phyloP scores from a whole-genome alignment of 2,113 vertebrate species.

The Anser cygnoides region DNA sequence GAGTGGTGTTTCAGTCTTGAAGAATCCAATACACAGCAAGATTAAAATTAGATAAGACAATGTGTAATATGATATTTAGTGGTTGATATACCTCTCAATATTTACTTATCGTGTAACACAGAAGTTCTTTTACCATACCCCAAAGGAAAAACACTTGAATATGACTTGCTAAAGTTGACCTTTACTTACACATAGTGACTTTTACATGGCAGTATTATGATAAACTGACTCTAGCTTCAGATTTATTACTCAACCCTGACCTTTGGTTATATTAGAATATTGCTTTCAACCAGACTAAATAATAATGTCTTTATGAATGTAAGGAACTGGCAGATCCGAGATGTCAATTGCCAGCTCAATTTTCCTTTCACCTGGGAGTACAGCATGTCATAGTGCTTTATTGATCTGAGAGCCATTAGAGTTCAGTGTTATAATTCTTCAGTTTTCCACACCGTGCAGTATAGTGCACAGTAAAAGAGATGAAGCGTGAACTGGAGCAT shows the following conservation, averaged over 20 bases:
- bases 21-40: neutral
- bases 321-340: conserved; percentile 51
- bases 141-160: conserved; percentile 49
- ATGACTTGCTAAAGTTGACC: conserved; percentile 72
- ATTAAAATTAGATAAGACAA: neutral
- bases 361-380: conserved; percentile 64
- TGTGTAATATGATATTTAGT: conserved; percentile 6
- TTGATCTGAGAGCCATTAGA: conserved; percentile 56
- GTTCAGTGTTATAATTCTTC: conserved; percentile 10
- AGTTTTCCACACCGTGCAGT: neutral
- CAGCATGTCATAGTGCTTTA: conserved; percentile 53
- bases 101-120: neutral
- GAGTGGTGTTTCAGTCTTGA: neutral
- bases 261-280: conserved; percentile 74
- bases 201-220: conserved; percentile 76
- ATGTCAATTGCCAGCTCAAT: conserved; percentile 67
- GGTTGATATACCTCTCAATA: neutral
- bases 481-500: neutral
- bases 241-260: conserved; percentile 71
- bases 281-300: conserved; percentile 66
- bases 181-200: conserved; percentile 71
- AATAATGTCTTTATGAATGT: conserved; percentile 57
- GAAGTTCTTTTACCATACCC: neutral
- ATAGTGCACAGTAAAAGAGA: neutral
- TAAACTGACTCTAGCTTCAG: conserved; percentile 70